phyloP scores from a whole-genome alignment of 2,113 vertebrate genomes.

The Tauraco erythrolophus region DNA sequence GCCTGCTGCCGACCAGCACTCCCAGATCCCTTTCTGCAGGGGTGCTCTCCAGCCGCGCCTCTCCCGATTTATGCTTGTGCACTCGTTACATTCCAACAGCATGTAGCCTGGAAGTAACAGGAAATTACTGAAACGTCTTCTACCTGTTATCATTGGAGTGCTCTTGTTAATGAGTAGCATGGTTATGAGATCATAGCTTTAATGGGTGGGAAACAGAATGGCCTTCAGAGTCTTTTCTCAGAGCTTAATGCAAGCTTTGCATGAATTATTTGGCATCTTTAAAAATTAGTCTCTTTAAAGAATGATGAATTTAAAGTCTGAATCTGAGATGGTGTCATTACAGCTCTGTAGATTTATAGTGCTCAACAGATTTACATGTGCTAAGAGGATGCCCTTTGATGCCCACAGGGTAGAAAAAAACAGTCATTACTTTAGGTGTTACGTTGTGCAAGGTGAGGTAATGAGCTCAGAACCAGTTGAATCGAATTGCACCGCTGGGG shows the following conservation, averaged over 20 bases:
- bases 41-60: background rate
- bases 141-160: background rate
- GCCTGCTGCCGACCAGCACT: background rate
- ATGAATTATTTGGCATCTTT: background rate
- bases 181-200: background rate
- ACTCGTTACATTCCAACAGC: background rate
- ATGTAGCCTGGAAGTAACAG: background rate
- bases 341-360: background rate
- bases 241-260: background rate
- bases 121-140: background rate
- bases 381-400: background rate
- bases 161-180: background rate
- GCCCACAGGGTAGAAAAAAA: background rate
- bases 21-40: background rate
- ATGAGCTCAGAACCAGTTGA: background rate
- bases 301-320: background rate
- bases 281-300: background rate
- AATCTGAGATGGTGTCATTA: background rate
- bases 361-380: background rate
- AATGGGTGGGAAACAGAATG: background rate
- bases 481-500: background rate
- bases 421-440: background rate
- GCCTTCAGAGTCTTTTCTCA: background rate
- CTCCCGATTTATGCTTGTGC: accelerated
- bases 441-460: background rate